Conservation (phyloP, 1,140 invertebrate genomes). For the Hyles euphorbiae region DNA sequence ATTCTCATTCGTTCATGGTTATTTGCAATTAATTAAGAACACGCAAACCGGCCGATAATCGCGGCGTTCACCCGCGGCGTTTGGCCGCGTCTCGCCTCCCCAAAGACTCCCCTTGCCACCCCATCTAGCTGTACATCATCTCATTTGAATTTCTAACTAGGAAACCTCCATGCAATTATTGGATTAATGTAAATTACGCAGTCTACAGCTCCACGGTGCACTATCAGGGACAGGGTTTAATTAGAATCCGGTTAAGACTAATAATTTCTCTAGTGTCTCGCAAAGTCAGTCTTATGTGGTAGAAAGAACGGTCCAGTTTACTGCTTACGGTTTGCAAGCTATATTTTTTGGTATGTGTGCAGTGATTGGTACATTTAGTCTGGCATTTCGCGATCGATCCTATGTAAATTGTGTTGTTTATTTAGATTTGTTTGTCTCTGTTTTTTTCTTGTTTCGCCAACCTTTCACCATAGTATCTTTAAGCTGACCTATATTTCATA, state of each 20-base stretch:
- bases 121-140: slow-evolving; percentile 78
- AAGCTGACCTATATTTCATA: too few relatives aligned
- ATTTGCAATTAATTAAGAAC: too few relatives aligned
- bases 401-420: too few relatives aligned
- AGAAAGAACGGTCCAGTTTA: slow-evolving; percentile 2
- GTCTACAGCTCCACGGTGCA: slow-evolving; percentile 80
- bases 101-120: slow-evolving; percentile 44
- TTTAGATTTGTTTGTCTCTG: too few relatives aligned
- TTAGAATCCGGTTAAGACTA: slow-evolving; percentile 73
- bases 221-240: slow-evolving; percentile 72
- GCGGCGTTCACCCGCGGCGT: slow-evolving; percentile 47
- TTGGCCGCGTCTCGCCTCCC: slow-evolving; percentile 47
- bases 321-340: neutral
- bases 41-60: slow-evolving; percentile 3
- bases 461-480: too few relatives aligned
- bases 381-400: too few relatives aligned
- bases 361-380: too few relatives aligned
- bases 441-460: too few relatives aligned
- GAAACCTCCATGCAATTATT: slow-evolving; percentile 94
- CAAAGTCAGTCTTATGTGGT: slow-evolving; percentile 30
- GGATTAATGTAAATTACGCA: slow-evolving; percentile 95
- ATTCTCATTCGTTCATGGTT: too few relatives aligned
- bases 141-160: slow-evolving; percentile 95
- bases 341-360: neutral
- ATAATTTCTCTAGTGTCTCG: slow-evolving; percentile 49